Evolutionary conservation across 2,113 vertebrate species (phyloP).

Genomic region (Pandion haliaetus): DNA sequence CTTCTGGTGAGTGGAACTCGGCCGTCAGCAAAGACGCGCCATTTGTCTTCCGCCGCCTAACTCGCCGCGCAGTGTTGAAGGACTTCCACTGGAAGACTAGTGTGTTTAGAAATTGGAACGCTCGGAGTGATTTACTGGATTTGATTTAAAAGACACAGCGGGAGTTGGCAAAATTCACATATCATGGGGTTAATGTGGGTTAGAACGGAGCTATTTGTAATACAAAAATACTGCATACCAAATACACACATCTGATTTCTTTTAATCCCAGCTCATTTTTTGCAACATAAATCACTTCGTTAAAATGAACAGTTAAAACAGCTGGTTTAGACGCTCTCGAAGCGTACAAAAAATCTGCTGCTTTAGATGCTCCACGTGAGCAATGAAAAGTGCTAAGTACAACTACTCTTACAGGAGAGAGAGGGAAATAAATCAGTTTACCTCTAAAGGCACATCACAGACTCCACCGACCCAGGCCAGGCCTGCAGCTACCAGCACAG

Average conservation of each 20-base stretch:
- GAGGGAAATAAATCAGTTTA: background rate
- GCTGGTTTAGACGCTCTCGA: conserved; percentile 7
- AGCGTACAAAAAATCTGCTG: conserved; percentile 14
- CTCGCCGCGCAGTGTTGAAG: conserved; percentile 24
- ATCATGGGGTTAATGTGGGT: conserved; percentile 82
- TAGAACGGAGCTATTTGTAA: conserved; percentile 80
- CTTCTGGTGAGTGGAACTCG: too few species aligned
- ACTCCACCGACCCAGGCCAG: rapidly evolving
- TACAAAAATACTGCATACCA: conserved; percentile 77
- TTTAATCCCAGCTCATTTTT: conserved; percentile 78
- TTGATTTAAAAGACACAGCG: conserved; percentile 76
- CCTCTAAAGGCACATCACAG: rapidly evolving
- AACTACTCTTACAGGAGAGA: background rate
- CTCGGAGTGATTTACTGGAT: conserved; percentile 68
- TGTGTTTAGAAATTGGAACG: background rate
- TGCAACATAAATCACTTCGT: conserved; percentile 69
- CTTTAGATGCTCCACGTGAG: background rate
- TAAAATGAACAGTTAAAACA: conserved; percentile 64
- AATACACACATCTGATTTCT: conserved; percentile 82
- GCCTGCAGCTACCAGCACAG: rapidly evolving
- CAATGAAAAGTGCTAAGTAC: background rate
- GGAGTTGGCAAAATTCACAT: conserved; percentile 79
- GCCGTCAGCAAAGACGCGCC: conserved; percentile 28
- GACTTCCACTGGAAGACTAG: conserved; percentile 42
- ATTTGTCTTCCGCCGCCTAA: conserved; percentile 45